Base-by-base conservation (phyloP, 2,113 vertebrate genomes). In the Promerops cafer region DNA sequence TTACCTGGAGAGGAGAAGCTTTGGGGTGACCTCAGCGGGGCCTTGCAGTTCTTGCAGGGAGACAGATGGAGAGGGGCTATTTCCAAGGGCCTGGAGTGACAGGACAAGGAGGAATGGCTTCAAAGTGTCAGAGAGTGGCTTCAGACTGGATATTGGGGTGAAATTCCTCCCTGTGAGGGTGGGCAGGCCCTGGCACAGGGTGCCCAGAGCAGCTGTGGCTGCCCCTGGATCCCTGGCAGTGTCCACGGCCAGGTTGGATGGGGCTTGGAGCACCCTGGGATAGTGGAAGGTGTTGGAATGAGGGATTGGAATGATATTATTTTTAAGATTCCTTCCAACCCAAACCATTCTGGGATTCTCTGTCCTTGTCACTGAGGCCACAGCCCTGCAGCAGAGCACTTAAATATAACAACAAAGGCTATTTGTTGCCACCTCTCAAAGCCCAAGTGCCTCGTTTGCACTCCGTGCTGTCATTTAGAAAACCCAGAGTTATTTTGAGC, bases 201-300 rank as follows among this genome's bases (percentile, higher is more conserved):
- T 45, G 16, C 16, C 8, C 65, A 79, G 65, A 35, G 65, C 0
- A 64, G 26, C 50, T 88, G 50, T 42, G 76, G 31, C 50, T 81
- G 59, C 8, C 33, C 33, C 52, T 56, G 81, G 7, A 59, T 65
- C 59, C 23, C 68, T 63, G 57, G 35, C 0, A 49, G 21, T 71
- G 49, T 1, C 57, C 50, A 15, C 18, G n/a, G 53, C 45, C 39
- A 26, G 39, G 53, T 0, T 44, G 27, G 31, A 42, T 1, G 0
- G 30, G 10, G 40, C 16, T 63, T n/a, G 57, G 22, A 65, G 52
- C 50, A 42, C 0, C 37, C 31, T 65, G 76, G 33, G 21, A 5
- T 0, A 2, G 33, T 37, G 52, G 15, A 4, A 74, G 33, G 5
- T 59, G 77, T 21, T 40, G 42, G 40, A 74, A 18, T 2, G 3